These are phyloP conservation scores for Papilio helenus DNA, from an alignment of 1,140 invertebrate species.

Conservation along the genomic window DNA sequence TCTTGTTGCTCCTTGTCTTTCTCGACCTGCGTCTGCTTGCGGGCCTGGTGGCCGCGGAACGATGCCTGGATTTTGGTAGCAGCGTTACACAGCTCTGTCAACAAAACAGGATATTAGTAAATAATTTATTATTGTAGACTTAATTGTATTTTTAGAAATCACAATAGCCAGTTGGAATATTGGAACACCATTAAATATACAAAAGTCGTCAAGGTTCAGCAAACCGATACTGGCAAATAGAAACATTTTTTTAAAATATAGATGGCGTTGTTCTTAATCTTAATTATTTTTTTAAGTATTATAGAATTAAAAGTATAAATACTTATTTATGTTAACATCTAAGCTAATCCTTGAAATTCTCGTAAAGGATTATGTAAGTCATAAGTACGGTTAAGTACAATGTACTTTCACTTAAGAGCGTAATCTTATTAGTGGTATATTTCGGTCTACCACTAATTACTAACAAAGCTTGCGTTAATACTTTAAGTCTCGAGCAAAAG, in stretches of 20 bases:
- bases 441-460: conserved; percentile 25
- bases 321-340: conserved; percentile 1
- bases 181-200: too few species aligned
- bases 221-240: too few species aligned
- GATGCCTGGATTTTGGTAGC: conserved; percentile 96
- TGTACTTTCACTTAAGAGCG: conserved; percentile 5
- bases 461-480: conserved; percentile 6
- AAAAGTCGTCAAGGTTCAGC: too few species aligned
- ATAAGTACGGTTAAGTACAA: conserved; percentile 12
- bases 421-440: conserved; percentile 11
- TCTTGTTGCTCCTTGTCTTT: conserved; percentile 71
- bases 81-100: conserved; percentile 92
- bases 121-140: background rate
- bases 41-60: conserved; percentile 94
- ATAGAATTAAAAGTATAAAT: too few species aligned
- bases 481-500: conserved; percentile 14
- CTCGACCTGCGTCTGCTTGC: conserved; percentile 86
- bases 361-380: background rate
- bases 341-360: conserved; percentile 10
- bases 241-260: background rate
- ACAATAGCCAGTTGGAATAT: too few species aligned
- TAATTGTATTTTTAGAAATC: too few species aligned
- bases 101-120: conserved; percentile 49
- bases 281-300: background rate
- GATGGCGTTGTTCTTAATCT: conserved; percentile 2